Conservation (phyloP, 2,797 vertebrate species). For the Vespertilio murinus region DNA sequence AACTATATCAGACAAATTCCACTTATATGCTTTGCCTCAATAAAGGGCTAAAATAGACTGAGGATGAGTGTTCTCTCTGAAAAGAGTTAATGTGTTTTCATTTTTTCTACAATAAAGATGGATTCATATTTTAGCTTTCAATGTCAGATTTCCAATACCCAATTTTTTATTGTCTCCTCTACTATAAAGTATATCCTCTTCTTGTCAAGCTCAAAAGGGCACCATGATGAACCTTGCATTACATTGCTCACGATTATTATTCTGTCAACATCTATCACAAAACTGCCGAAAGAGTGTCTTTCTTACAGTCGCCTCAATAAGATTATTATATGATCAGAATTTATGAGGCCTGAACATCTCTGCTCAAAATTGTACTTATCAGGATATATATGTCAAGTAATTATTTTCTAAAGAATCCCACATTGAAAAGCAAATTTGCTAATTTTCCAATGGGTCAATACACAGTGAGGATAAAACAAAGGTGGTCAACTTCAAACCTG, state of each 20-base stretch:
- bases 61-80: background rate
- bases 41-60: background rate
- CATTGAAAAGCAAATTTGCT: background rate
- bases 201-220: conserved; percentile 49
- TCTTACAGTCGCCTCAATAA: background rate
- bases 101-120: conserved; percentile 27
- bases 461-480: background rate
- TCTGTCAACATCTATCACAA: conserved; percentile 37
- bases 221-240: background rate
- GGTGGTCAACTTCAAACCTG: background rate
- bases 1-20: background rate
- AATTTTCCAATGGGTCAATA: background rate
- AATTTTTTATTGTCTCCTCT: conserved; percentile 27
- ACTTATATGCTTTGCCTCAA: background rate
- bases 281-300: background rate
- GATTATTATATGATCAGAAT: background rate
- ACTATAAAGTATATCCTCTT: conserved; percentile 8
- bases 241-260: background rate
- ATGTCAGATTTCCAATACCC: conserved; percentile 23
- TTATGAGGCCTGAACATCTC: background rate
- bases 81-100: conserved; percentile 14
- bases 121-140: conserved; percentile 44
- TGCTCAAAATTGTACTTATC: background rate
- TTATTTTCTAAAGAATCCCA: background rate
- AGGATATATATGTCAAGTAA: background rate